A percentile compares a stretch with the other conserved stretches of the same genome.
Conservation (phyloP, 2,113 vertebrate genomes). For the Mohoua ochrocephala region DNA sequence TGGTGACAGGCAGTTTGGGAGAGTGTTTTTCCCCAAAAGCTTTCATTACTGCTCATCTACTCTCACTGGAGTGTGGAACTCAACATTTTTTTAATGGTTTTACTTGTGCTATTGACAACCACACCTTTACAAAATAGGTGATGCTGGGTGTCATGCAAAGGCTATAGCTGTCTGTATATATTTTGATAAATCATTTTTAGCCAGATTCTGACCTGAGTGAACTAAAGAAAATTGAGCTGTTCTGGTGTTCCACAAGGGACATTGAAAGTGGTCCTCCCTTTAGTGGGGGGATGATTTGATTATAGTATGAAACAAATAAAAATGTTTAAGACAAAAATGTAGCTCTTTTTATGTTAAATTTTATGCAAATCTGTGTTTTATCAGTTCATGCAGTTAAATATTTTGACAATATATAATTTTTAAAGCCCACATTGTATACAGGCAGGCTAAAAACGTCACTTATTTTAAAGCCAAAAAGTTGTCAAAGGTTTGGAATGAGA, state of each 20-base stretch:
- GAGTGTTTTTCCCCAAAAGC: not conserved
- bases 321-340: not conserved
- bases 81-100: not conserved
- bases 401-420: not conserved
- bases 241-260: not conserved
- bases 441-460: not conserved
- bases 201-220: not conserved
- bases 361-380: not conserved
- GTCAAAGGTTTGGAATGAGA: not conserved
- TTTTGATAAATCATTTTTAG: not conserved
- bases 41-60: not conserved
- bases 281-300: not conserved
- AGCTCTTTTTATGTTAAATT: not conserved
- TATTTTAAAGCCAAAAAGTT: not conserved
- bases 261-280: not conserved
- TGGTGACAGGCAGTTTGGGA: not conserved
- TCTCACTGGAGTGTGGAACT: not conserved
- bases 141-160: not conserved
- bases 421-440: not conserved
- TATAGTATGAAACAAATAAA: not conserved
- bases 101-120: not conserved
- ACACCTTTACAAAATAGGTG: not conserved
- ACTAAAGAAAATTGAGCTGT: not conserved
- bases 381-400: not conserved
- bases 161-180: not conserved